Evolutionary conservation across 2,888 invertebrate species (phyloP).

Genomic region (Odontocolon sp.): DNA sequence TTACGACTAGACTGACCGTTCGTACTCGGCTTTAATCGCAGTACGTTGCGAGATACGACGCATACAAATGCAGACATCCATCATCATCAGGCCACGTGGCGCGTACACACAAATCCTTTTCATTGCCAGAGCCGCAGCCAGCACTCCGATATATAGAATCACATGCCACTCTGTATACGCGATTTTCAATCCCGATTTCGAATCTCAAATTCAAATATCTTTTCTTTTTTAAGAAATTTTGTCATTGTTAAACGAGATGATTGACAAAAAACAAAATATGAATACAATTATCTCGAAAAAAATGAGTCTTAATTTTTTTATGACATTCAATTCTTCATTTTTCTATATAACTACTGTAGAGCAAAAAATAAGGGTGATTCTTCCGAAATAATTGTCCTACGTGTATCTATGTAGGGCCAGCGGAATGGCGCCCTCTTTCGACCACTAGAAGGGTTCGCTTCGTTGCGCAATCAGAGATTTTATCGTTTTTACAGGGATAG

Average conservation of each 20-base stretch:
- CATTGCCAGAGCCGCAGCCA: conserved; percentile 47
- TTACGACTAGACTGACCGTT: neutral
- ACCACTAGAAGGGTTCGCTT: conserved; percentile 72
- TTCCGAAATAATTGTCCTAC: no score
- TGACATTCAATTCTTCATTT: no score
- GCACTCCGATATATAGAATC: conserved; percentile 22
- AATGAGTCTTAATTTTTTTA: no score
- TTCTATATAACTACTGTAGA: no score
- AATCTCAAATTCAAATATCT: no score
- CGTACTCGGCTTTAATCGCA: conserved; percentile 61
- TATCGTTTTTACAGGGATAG: conserved; percentile 78
- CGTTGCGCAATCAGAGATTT: conserved; percentile 78
- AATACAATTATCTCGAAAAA: no score
- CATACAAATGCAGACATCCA: conserved; percentile 67
- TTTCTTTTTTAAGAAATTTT: no score
- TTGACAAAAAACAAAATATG: no score
- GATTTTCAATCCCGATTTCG: no score
- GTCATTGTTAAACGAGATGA: no score
- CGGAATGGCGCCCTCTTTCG: conserved; percentile 51
- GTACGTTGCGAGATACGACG: conserved; percentile 65
- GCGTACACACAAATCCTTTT: conserved; percentile 56
- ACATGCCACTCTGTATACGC: no score
- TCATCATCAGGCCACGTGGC: conserved; percentile 66
- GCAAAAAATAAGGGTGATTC: no score
- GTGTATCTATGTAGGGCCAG: neutral